These are phyloP conservation scores for Drosophila falleni DNA, from an alignment of 2,888 invertebrate species.

Conservation along the genomic window DNA sequence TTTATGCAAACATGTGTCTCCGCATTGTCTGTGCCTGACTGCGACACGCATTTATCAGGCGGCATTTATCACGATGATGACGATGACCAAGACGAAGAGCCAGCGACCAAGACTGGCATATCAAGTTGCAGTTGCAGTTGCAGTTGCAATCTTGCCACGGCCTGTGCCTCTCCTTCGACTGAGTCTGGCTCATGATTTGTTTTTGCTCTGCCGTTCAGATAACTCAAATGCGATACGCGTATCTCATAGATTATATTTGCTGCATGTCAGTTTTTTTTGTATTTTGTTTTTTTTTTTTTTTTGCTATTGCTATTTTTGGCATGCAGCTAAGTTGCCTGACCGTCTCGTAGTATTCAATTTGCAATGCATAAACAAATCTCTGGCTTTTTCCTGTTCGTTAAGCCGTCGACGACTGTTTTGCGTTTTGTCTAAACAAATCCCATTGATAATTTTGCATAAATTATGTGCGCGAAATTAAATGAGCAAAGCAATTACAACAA, in stretches of 20 bases:
- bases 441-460: slow-evolving; percentile 71
- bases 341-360: slow-evolving; percentile 25
- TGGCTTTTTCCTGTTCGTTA: slow-evolving; percentile 64
- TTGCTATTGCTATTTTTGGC: slow-evolving; percentile 51
- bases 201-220: slow-evolving; percentile 63
- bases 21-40: slow-evolving; percentile 72
- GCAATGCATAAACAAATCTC: slow-evolving; percentile 66
- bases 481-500: slow-evolving; percentile 52
- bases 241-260: slow-evolving; percentile 74
- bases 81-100: slow-evolving; percentile 34
- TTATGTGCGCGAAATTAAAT: slow-evolving; percentile 63
- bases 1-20: slow-evolving; percentile 76
- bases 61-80: slow-evolving; percentile 72
- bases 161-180: background rate
- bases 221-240: slow-evolving; percentile 79
- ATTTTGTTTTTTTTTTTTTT: background rate
- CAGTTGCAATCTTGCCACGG: slow-evolving; percentile 2
- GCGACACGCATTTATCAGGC: slow-evolving; percentile 78
- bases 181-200: slow-evolving; percentile 57
- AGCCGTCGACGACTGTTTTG: slow-evolving; percentile 39
- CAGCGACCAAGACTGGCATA: slow-evolving; percentile 60
- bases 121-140: slow-evolving; percentile 70
- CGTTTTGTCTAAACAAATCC: slow-evolving; percentile 70
- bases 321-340: slow-evolving; percentile 29
- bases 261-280: slow-evolving; percentile 40